Base-by-base conservation (phyloP, 2,888 invertebrate species). In the Mythimna pallens region DNA sequence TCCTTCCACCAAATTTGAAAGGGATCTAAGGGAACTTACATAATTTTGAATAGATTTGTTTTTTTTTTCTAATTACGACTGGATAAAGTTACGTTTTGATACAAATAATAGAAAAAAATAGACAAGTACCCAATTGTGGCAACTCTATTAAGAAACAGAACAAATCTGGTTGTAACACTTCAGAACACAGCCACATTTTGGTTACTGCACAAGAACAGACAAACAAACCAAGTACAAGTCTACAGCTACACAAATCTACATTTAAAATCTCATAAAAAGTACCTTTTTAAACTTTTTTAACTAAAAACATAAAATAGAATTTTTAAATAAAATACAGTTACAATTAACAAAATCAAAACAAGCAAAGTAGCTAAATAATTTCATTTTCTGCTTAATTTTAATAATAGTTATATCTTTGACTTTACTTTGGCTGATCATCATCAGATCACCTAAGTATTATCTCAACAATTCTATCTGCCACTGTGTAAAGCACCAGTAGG, bases 311-410 rank as follows among this genome's bases (percentile, higher is more conserved):
- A 54, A 54, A 76, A 61, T 30, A 5, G 8, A 40, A 22, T 14
- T 10, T n/a, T 40, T n/a, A 30, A 74, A 50, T n/a, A 30, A 74
- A 50, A 70, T 50, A 55, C 0, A 40, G 3, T 61, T 34, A 43
- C 52, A 74, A 67, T n/a, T 0, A 36, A 76, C 12, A 59, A n/a
- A 74, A 58, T 43, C 30, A 75, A 65, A 47, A 3, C 59, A 54
- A 59, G 59, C 76, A 40, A 47, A 50, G 22, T 20, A 66, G 12
- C n/a, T 50, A 50, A 4, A 14, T n/a, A 14, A 14, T 40, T 40
- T 50, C 1, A 55, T 14, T 8, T 20, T 25, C 12, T 58, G 0
- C 17, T 17, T 0, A 0, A n/a, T 17, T 52, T 40, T 43, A 17
- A 8, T 36, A 9, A 36, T 12, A 34, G 43, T 0, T n/a, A 34